A percentile compares a stretch with the other conserved stretches of the same genome.
Conservation (phyloP, 37 sponge, comb jelly and placozoan species). For the Ephydatia muelleri region DNA sequence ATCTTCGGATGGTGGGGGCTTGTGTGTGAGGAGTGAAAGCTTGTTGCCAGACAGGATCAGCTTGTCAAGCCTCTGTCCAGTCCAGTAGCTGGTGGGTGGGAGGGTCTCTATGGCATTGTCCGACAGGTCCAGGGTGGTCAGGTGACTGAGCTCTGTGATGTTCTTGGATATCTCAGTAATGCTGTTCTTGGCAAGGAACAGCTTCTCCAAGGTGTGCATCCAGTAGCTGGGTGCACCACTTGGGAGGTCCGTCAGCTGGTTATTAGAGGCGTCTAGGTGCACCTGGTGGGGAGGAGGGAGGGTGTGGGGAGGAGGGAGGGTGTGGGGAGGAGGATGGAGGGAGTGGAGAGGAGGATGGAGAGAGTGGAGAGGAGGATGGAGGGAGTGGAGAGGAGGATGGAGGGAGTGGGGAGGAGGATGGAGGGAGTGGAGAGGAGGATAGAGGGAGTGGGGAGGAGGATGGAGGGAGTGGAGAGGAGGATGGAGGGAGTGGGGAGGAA, state of each 20-base stretch:
- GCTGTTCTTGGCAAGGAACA: constrained; percentile 76
- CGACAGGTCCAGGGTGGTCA: constrained; percentile 75
- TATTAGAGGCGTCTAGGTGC: constrained; percentile 76
- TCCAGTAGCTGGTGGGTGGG: constrained; percentile 74
- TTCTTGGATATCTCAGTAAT: constrained; percentile 65
- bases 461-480: too few species aligned
- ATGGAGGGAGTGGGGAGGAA: too few species aligned
- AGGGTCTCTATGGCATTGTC: constrained; percentile 71
- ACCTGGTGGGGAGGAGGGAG: too few species aligned
- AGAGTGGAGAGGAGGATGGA: too few species aligned
- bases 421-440: too few species aligned
- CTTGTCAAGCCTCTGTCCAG: constrained; percentile 56
- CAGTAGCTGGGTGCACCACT: constrained; percentile 71
- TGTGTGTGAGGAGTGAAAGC: constrained; percentile 46
- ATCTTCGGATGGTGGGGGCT: too few species aligned
- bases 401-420: too few species aligned
- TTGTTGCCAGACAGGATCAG: constrained; percentile 66
- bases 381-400: too few species aligned
- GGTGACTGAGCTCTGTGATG: constrained; percentile 73
- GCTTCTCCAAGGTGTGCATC: constrained; percentile 75
- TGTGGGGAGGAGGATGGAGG: too few species aligned
- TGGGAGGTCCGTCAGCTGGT: constrained; percentile 72
- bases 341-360: too few species aligned
- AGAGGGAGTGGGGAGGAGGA: too few species aligned
- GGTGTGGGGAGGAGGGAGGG: too few species aligned